Conservation (phyloP, 2,797 vertebrate species). For the Halcyon badia region DNA sequence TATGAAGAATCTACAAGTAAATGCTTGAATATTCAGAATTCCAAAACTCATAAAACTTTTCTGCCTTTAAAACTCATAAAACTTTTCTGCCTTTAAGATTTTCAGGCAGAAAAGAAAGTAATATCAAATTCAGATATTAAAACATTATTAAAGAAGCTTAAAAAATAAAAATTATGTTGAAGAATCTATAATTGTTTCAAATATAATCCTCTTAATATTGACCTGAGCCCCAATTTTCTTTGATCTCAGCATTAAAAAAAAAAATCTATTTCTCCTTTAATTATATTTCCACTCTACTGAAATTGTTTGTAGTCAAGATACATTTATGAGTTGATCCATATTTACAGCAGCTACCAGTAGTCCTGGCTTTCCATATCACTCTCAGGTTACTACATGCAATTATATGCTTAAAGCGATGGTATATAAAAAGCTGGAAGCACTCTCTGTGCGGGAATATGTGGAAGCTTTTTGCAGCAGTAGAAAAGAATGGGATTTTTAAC, state of each 20-base stretch:
- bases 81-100: neutral
- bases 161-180: neutral
- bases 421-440: neutral
- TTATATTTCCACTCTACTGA: neutral
- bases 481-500: neutral
- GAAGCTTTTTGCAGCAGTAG: neutral
- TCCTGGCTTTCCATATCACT: neutral
- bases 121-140: neutral
- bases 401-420: neutral
- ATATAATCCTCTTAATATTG: neutral
- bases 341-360: neutral
- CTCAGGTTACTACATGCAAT: neutral
- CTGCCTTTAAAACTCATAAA: neutral
- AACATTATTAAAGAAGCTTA: neutral
- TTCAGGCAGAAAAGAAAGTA: neutral
- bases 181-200: neutral
- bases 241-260: neutral
- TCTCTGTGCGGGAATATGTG: neutral
- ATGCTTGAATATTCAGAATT: neutral
- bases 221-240: neutral
- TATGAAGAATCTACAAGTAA: neutral
- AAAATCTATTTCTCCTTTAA: neutral
- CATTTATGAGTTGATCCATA: neutral
- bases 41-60: neutral
- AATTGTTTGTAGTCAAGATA: neutral